Evolutionary conservation across 2,797 vertebrate species (phyloP).

Genomic region (Epinephelus coioides): DNA sequence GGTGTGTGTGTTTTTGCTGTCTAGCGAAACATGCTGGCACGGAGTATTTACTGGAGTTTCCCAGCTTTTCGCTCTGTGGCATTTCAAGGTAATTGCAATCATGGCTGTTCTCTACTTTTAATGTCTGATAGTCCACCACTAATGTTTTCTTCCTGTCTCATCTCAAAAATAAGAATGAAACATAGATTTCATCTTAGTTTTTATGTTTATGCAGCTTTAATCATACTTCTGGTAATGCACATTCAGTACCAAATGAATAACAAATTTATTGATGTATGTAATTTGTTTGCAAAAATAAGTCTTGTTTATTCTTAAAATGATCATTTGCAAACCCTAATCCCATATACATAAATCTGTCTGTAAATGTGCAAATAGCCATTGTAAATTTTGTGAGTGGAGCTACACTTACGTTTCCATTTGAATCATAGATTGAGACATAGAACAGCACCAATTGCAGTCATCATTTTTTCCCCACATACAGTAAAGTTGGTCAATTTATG

Average conservation of each 20-base stretch:
- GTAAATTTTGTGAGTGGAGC: background rate
- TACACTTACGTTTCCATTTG: background rate
- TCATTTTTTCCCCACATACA: background rate
- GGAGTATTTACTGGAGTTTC: no score
- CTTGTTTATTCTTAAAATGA: background rate
- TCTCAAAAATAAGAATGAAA: no score
- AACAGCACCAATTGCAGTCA: background rate
- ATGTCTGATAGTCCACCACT: no score
- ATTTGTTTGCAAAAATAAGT: background rate
- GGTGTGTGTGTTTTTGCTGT: no score
- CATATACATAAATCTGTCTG: background rate
- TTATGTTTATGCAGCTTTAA: background rate
- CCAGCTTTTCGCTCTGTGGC: no score
- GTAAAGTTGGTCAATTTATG: background rate
- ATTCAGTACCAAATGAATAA: background rate
- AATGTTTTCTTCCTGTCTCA: no score
- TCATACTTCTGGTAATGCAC: background rate
- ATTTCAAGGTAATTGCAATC: no score
- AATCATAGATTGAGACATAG: background rate
- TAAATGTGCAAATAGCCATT: background rate
- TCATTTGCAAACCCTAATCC: background rate
- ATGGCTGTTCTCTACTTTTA: no score
- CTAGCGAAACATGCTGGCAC: no score
- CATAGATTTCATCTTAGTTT: no score
- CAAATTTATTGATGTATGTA: background rate